Base-by-base conservation (phyloP, 92 coral and sea anemone species). In the Epizoanthus rinbou region DNA sequence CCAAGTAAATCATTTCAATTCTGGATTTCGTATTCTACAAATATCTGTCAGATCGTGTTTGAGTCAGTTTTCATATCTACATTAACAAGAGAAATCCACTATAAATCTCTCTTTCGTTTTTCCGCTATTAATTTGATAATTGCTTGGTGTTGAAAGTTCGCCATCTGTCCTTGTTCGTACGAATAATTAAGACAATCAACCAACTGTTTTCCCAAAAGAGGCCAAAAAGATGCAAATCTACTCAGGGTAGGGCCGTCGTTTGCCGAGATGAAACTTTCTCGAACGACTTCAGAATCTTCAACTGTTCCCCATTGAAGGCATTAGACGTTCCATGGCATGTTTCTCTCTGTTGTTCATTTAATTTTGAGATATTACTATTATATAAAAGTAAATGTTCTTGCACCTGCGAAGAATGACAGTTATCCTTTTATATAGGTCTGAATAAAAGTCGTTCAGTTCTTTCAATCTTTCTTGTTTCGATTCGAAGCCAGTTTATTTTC, bases 241-340 rank as follows among this genome's bases (percentile, higher is more conserved):
- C 13, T 47, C 10, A 8, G 8, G 4, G 52, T 45, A 45, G 10
- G 43, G 6, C 43, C 43, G 6, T 39, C 43, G 6, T 39, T 39
- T 39, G 5, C 43, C 43, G 33, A 1, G 69, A 83, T 57, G 73
- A 65, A 33, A 19, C 52, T 16, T 47, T 72, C 50, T 22, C 56
- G 52, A 65, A 65, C 24, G 69, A 56, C 57, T 78, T 17, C 47
- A 57, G 53, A 31, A 50, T n/a, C 14, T 25, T 19, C 23, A 54
- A 75, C 25, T 76, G 75, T 74, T 62, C 75, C 16, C 58, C 78
- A 62, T 57, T 28, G 43, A 41, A 54, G 75, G 65, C 53, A n/a
- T n/a, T n/a, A n/a, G n/a, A n/a, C n/a, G 63, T 64, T 57, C 88
- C 84, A 57, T 85, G 69, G 52, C 87, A 65, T 13, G 35, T 63